phyloP scores from a whole-genome alignment of 2,113 vertebrate genomes.

The Rhynchomys soricoides region DNA sequence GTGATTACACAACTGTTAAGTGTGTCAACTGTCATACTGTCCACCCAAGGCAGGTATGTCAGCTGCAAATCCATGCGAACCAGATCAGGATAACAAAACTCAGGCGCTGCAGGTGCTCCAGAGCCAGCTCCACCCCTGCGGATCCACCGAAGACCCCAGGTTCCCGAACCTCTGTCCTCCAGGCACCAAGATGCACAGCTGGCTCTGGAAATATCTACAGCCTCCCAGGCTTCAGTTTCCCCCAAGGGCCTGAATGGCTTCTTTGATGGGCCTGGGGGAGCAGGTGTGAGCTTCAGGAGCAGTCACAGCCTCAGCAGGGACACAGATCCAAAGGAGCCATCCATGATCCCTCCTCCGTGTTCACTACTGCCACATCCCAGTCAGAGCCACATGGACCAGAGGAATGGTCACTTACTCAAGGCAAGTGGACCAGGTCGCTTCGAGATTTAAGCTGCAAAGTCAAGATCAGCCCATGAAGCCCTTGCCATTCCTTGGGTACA shows the following conservation, averaged over 20 bases:
- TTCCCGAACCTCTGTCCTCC: no score
- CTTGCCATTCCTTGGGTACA: not conserved
- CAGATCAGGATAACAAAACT: not conserved
- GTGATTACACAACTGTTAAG: not conserved
- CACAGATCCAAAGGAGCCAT: not conserved
- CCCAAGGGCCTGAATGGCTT: not conserved
- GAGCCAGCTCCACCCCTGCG: not conserved
- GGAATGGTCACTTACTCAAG: not conserved
- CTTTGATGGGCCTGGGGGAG: not conserved
- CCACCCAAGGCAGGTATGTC: not conserved
- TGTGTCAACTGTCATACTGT: not conserved
- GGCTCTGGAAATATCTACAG: not conserved
- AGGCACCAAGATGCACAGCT: not conserved
- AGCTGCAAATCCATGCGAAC: not conserved
- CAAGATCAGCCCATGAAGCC: not conserved
- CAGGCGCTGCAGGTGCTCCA: not conserved
- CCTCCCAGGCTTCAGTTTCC: not conserved
- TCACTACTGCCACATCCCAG: not conserved
- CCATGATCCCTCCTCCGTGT: fast-evolving
- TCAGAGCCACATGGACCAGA: not conserved
- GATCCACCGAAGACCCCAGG: not conserved
- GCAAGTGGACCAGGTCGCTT: not conserved
- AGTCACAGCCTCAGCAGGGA: not conserved
- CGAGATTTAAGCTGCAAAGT: not conserved
- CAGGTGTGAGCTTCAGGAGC: not conserved